A percentile compares a stretch with the other conserved stretches of the same genome.
Evolutionary conservation across 2,797 vertebrate species (phyloP).

Genomic region (Sardinella longiceps): DNA sequence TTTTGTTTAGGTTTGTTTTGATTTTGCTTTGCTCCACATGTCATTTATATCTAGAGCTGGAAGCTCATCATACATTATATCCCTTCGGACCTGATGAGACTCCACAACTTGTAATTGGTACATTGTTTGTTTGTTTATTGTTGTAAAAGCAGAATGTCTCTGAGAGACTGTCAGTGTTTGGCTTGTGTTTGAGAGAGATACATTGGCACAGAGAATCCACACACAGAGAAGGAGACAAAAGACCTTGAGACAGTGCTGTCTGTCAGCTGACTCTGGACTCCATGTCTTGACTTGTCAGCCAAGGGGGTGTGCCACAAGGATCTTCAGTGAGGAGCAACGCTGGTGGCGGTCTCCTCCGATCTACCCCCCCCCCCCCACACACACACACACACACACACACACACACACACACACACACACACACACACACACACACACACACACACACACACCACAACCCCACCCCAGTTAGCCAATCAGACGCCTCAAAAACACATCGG

Average conservation of each 20-base stretch:
- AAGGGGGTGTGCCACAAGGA: slow-evolving; percentile 35
- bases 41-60: background rate
- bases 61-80: background rate
- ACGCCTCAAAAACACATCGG: slow-evolving; percentile 16
- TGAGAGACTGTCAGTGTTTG: background rate
- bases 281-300: slow-evolving; percentile 44
- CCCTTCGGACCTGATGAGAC: background rate
- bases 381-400: too few relatives aligned
- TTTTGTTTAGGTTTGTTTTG: too few relatives aligned
- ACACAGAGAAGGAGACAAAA: background rate
- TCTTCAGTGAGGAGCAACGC: slow-evolving; percentile 25
- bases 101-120: background rate
- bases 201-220: background rate
- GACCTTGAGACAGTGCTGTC: background rate
- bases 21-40: background rate
- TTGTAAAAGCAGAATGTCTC: background rate
- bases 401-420: too few relatives aligned
- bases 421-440: too few relatives aligned
- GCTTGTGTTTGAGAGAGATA: background rate
- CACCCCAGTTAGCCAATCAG: slow-evolving; percentile 27
- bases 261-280: slow-evolving; percentile 35
- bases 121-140: background rate
- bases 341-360: slow-evolving; percentile 33
- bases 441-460: too few relatives aligned
- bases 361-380: too few relatives aligned